phyloP scores from a whole-genome alignment of 2,888 invertebrate species.

The Xestia xanthographa region DNA sequence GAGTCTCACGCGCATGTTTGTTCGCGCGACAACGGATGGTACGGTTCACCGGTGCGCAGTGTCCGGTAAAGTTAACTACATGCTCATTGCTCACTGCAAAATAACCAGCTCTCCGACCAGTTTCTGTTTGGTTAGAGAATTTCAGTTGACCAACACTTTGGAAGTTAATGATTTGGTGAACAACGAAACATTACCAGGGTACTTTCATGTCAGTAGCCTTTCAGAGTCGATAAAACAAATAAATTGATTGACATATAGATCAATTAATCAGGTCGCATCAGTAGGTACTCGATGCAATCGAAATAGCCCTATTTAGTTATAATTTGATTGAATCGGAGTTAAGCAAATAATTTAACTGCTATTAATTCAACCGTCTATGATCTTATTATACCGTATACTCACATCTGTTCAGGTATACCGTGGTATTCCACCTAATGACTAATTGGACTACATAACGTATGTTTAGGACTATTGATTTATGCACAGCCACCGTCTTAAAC shows the following conservation, averaged over 20 bases:
- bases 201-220: neutral
- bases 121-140: conserved; percentile 68
- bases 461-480: conserved; percentile 54
- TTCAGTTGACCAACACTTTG: conserved; percentile 70
- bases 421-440: conserved; percentile 21
- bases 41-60: conserved; percentile 79
- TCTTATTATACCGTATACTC: conserved; percentile 6
- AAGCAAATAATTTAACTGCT: neutral
- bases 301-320: neutral
- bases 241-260: neutral
- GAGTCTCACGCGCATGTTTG: conserved; percentile 84
- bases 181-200: conserved; percentile 14
- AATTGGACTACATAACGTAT: conserved; percentile 31
- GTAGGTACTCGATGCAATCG: neutral
- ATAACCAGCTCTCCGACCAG: conserved; percentile 71
- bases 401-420: neutral
- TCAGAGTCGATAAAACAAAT: neutral
- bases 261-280: neutral
- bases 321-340: neutral
- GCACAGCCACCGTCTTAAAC: conserved; percentile 42
- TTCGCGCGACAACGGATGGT: conserved; percentile 72
- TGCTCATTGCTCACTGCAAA: conserved; percentile 82
- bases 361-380: conserved; percentile 6
- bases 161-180: conserved; percentile 75
- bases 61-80: conserved; percentile 79